A percentile compares a stretch with the other conserved stretches of the same genome.
Evolutionary conservation across 1,140 invertebrate genomes (phyloP).

Genomic region (Eubasilissa regina): DNA sequence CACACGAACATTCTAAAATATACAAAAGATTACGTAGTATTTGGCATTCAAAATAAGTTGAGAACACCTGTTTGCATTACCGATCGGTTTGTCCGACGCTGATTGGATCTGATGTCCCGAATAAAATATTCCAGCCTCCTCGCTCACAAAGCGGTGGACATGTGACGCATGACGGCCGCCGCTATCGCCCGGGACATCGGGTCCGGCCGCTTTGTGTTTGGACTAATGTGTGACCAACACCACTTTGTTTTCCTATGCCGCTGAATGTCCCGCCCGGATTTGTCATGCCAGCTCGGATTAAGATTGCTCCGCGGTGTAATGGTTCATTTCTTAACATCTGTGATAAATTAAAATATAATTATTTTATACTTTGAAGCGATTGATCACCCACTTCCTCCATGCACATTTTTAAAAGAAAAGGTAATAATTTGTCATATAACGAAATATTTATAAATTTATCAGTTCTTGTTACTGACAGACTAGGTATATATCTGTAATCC

Average conservation of each 20-base stretch:
- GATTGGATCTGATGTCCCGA: conserved; percentile 52
- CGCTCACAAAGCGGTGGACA: conserved; percentile 9
- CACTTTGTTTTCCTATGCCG: conserved; percentile 32
- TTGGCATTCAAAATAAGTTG: no score
- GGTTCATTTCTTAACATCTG: neutral
- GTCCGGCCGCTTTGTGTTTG: conserved; percentile 13
- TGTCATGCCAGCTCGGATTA: conserved; percentile 20
- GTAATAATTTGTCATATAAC: no score
- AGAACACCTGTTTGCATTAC: no score
- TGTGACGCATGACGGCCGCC: conserved; percentile 14
- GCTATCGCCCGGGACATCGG: neutral
- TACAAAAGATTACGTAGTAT: no score
- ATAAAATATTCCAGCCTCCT: conserved; percentile 39
- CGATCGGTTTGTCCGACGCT: conserved; percentile 18
- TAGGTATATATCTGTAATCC: no score
- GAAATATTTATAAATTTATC: no score
- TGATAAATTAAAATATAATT: no score
- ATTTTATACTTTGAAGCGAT: no score
- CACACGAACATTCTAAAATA: no score
- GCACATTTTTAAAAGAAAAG: no score
- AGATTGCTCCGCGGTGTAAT: conserved; percentile 7
- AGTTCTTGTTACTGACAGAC: no score
- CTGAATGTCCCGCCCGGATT: conserved; percentile 10
- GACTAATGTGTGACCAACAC: conserved; percentile 44
- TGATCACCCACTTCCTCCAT: no score